phyloP scores from a whole-genome alignment of 2,888 invertebrate genomes.

The Drosophila mayaguana region DNA sequence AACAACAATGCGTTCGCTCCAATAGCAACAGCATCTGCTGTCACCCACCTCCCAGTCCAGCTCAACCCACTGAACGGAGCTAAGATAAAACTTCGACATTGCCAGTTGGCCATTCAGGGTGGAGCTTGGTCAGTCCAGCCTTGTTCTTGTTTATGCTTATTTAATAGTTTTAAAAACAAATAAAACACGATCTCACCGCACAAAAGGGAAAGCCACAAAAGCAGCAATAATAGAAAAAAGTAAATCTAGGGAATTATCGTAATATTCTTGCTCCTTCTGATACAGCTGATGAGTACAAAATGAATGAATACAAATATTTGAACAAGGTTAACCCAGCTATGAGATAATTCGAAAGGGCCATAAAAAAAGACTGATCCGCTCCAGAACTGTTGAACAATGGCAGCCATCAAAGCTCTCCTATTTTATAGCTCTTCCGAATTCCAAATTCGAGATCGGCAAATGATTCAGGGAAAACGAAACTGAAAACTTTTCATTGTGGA shows the following conservation, averaged over 20 bases:
- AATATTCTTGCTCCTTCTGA: constrained; percentile 3
- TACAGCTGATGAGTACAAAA: neutral
- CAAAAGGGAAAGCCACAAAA: constrained; percentile 43
- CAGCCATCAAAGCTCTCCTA: constrained; percentile 41
- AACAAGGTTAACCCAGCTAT: neutral
- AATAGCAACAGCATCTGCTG: constrained; percentile 44
- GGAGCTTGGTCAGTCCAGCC: constrained; percentile 16
- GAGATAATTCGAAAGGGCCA: constrained; percentile 4
- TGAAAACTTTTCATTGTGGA: constrained; percentile 49
- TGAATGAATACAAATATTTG: neutral
- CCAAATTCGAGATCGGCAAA: constrained; percentile 21
- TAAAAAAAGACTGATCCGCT: constrained; percentile 38
- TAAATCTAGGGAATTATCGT: neutral
- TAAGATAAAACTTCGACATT: constrained; percentile 74
- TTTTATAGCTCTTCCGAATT: constrained; percentile 42
- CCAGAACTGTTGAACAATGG: constrained; percentile 35
- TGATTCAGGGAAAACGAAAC: constrained; percentile 3
- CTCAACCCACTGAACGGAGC: constrained; percentile 16
- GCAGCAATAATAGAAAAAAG: constrained; percentile 21
- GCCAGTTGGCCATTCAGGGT: constrained; percentile 46
- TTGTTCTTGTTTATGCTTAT: constrained; percentile 69
- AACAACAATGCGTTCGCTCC: constrained; percentile 69
- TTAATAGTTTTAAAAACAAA: constrained; percentile 79
- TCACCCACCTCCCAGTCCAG: neutral
- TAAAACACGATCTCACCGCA: constrained; percentile 58